phyloP scores from a whole-genome alignment of 2,797 vertebrate genomes.

The Lerista edwardsae region DNA sequence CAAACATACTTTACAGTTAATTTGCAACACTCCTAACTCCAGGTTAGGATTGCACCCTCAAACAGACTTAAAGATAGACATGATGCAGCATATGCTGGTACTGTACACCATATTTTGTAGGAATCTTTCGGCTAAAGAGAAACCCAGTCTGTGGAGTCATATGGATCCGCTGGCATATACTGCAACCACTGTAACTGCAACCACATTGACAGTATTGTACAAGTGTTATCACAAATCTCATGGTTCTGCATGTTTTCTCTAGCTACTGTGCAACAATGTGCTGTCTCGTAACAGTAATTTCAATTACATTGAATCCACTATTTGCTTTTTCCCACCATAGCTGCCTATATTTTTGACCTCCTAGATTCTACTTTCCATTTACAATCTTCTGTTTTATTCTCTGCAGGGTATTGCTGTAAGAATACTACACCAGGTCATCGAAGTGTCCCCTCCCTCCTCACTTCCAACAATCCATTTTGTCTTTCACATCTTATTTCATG shows the following conservation, averaged over 20 bases:
- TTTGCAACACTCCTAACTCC: too few species aligned
- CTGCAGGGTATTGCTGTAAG: background rate
- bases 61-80: constrained; percentile 38
- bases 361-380: background rate
- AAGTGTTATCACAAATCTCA: background rate
- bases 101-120: background rate
- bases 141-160: background rate
- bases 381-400: background rate
- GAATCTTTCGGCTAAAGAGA: background rate
- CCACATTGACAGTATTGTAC: background rate
- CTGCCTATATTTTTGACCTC: background rate
- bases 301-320: background rate
- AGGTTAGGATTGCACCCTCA: too few species aligned
- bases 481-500: background rate
- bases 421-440: too few species aligned
- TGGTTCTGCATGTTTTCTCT: background rate
- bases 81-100: background rate
- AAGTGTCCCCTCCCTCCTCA: too few species aligned
- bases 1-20: too few species aligned
- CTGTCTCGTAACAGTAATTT: background rate
- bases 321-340: background rate
- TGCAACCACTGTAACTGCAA: background rate
- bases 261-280: background rate
- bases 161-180: background rate
- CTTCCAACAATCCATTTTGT: background rate